Evolutionary conservation across 2,888 invertebrate species (phyloP), one percentile per base, ranked within the genome.

Genomic region (Drosophila anceps): DNA sequence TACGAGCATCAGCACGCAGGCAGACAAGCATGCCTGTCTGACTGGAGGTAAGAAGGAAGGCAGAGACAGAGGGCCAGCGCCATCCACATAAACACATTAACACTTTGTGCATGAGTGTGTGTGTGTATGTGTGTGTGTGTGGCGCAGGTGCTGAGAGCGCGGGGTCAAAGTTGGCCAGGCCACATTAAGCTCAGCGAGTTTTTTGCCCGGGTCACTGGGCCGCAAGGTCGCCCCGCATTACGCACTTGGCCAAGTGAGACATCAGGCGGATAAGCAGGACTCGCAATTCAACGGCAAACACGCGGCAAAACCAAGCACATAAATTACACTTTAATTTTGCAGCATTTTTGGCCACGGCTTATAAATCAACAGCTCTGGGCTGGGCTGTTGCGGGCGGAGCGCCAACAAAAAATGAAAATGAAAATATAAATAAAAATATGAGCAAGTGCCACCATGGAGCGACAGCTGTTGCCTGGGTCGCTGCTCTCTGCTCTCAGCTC

Each of bases 291-390:
- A 44, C 67, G 69, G 74, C 50, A 79, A 74, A 70, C 67, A 69
- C 81, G 68, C 39, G 66, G 51, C 65, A 67, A 69, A 72, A 65
- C 79, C 78, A 84, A 85, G 83, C 85, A 82, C 90, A 91, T 92
- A 92, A 92, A 92, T 92, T 92, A 86, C 87, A 86, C 84, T 91
- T 90, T 91, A 91, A 91, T 90, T 91, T 92, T 91, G 78, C 82
- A 84, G 83, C 90, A 91, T 91, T 92, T 84, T 88, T 85, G 90
- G 91, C 91, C 84, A 91, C 88, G 91, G 92, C 87, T 91, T 91
- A 92, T 92, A 92, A 92, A 92, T 92, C 91, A 92, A 84, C 82
- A 80, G 64, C 76, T 76, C 81, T 60, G 69, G 62, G 53, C 48
- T 55, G 69, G 59, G 7, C 46, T 27, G 10, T 4, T 48, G 48